Conservation (phyloP, 2,113 vertebrate genomes). For the Pollachius pollachius region DNA sequence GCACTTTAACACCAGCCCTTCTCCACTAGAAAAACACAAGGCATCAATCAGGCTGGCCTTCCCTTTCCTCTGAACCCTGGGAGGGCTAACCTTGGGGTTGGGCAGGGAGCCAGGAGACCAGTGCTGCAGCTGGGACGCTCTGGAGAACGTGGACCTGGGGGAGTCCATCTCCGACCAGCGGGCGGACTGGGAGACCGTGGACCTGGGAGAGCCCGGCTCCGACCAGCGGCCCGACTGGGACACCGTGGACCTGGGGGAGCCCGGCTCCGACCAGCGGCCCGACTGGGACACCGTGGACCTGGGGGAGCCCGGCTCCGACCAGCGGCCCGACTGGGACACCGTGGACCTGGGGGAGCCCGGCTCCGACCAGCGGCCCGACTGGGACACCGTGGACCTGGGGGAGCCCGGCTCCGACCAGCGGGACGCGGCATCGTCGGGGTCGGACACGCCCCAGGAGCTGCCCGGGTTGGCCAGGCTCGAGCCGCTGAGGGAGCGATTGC, state of each 20-base stretch:
- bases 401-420: not conserved
- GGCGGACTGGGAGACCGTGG: not conserved
- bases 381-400: not conserved
- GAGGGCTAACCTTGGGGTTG: no score
- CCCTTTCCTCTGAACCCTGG: no score
- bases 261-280: not conserved
- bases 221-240: no score
- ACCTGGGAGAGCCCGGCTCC: not conserved
- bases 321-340: no score
- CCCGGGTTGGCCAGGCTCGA: constrained; percentile 61
- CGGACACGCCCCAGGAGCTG: constrained; percentile 19
- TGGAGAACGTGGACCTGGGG: not conserved
- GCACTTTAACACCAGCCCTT: no score
- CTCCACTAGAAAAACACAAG: no score
- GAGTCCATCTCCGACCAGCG: not conserved
- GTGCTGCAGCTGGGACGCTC: not conserved
- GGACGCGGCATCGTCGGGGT: not conserved
- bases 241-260: not conserved
- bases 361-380: no score
- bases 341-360: no score
- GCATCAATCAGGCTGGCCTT: no score
- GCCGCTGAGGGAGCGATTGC: not conserved
- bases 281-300: not conserved
- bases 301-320: not conserved
- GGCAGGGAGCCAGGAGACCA: no score